Conservation (phyloP, 2,113 vertebrate genomes). For the Callorhinus ursinus region DNA sequence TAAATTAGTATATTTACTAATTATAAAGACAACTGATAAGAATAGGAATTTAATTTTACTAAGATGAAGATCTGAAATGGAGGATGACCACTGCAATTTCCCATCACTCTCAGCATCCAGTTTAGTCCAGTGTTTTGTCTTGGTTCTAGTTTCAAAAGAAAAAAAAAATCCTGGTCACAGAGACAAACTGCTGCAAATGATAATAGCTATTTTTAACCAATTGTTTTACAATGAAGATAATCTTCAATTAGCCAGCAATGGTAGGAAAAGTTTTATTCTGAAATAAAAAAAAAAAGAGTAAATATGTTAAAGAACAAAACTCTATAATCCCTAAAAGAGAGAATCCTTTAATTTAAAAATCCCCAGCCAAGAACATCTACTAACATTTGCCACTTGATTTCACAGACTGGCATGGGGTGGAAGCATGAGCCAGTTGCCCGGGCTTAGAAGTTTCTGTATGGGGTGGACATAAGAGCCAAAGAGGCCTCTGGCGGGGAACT, state of each 20-base stretch:
- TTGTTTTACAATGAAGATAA: neutral
- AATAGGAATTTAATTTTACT: neutral
- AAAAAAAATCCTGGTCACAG: neutral
- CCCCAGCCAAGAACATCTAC: neutral
- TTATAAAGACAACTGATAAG: neutral
- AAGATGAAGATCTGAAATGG: neutral
- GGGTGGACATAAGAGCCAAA: neutral
- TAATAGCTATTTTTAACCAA: neutral
- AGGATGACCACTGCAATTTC: neutral
- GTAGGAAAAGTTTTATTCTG: neutral
- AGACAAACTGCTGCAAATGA: neutral
- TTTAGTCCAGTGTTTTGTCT: neutral
- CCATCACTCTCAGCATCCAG: neutral
- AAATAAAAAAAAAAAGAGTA: neutral
- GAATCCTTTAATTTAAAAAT: neutral
- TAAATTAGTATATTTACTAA: neutral
- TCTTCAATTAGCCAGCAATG: neutral
- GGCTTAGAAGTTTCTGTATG: neutral
- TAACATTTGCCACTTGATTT: neutral
- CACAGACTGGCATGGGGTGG: neutral
- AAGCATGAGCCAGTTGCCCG: neutral
- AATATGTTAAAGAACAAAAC: neutral
- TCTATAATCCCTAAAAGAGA: neutral
- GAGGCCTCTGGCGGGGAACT: conserved; percentile 2
- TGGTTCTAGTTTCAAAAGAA: neutral